Conservation (phyloP, 2,797 vertebrate species). For the Loris lydekkerianus region DNA sequence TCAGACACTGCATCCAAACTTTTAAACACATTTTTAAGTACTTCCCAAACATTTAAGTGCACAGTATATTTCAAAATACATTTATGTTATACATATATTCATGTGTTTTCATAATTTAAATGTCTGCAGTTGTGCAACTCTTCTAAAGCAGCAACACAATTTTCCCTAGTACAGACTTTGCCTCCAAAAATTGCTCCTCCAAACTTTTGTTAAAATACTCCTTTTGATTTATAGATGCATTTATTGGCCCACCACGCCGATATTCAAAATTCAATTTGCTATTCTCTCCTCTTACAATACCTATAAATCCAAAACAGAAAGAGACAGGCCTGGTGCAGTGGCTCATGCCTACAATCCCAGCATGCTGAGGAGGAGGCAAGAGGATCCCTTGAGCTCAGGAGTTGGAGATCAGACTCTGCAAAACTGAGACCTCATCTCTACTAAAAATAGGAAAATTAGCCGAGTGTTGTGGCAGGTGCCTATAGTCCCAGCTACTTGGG, state of each 20-base stretch:
- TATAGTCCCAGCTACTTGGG: too few species aligned
- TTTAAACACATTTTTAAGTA: constrained; percentile 54
- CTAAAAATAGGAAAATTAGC: too few species aligned
- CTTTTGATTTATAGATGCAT: neutral
- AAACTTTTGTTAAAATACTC: neutral
- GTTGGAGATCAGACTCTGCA: too few species aligned
- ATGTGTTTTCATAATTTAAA: constrained; percentile 68
- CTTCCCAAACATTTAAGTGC: constrained; percentile 63
- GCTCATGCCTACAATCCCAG: too few species aligned
- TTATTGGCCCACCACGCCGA: neutral
- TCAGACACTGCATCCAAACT: neutral
- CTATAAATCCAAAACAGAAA: neutral
- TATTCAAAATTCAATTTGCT: constrained; percentile 37
- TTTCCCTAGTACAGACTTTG: neutral
- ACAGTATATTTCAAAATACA: constrained; percentile 39
- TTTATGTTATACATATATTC: constrained; percentile 48
- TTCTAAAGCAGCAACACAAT: constrained; percentile 36
- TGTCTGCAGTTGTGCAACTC: neutral
- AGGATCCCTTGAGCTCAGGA: too few species aligned
- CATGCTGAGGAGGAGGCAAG: too few species aligned
- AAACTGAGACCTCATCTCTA: too few species aligned
- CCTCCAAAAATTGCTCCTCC: constrained; percentile 6
- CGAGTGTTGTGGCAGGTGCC: too few species aligned
- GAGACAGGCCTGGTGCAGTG: too few species aligned
- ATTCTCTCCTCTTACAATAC: neutral